phyloP scores from a whole-genome alignment of 2,113 vertebrate species.

The Noturus placidus region DNA sequence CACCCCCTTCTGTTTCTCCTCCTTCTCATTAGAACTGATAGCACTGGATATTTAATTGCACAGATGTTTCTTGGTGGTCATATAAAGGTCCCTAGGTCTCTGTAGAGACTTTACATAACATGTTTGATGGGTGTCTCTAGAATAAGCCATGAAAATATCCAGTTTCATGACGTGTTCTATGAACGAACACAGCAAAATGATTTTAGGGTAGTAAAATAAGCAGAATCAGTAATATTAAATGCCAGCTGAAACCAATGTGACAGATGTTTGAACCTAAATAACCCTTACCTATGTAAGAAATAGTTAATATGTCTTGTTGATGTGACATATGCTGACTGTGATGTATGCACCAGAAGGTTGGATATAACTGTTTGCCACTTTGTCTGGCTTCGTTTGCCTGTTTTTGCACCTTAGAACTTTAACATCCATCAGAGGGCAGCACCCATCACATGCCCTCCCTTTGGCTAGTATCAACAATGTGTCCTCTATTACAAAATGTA shows the following conservation, averaged over 20 bases:
- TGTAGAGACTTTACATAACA: background rate
- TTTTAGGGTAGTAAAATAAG: slow-evolving; percentile 1
- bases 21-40: background rate
- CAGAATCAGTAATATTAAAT: background rate
- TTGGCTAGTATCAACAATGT: slow-evolving; percentile 31
- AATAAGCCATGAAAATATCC: background rate
- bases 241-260: slow-evolving; percentile 10
- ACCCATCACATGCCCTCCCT: background rate
- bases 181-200: background rate
- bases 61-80: slow-evolving; percentile 22
- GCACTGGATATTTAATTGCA: slow-evolving; percentile 5
- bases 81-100: background rate
- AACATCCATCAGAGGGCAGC: slow-evolving; percentile 29
- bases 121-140: background rate
- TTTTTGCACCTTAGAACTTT: slow-evolving; percentile 10
- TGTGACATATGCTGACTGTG: background rate
- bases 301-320: background rate
- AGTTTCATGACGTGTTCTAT: slow-evolving; percentile 2
- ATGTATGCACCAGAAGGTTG: slow-evolving; percentile 7
- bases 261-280: background rate
- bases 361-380: background rate
- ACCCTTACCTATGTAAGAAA: background rate
- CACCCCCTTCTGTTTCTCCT: background rate
- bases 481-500: slow-evolving; percentile 27
- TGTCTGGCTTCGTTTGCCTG: background rate